Base-by-base conservation (phyloP, 2,113 vertebrate species). In the Prolemur simus region DNA sequence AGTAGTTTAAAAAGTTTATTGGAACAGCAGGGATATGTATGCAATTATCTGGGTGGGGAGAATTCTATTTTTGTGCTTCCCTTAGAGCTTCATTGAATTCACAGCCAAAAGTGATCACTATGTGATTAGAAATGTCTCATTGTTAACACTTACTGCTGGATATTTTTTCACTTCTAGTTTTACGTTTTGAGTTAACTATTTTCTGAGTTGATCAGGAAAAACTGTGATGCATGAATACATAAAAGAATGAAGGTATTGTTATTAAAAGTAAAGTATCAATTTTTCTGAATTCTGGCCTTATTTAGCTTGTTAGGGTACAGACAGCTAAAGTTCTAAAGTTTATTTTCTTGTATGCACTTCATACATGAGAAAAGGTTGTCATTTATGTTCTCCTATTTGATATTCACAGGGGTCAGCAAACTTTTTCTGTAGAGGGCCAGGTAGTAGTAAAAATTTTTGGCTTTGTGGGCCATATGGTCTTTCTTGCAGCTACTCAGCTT, bases 61-160 rank as follows among this genome's bases (percentile, higher is more conserved):
- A 89, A 37, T 94, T 95, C 93, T 91, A 15, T 92, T 95, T 95
- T 89, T 91, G 52, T 95, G 54, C 56, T 84, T 96, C 58, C 88
- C 27, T 52, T 77, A 54, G 81, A 94, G 27, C 37, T 88, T 94
- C 27, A 76, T 94, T 96, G 76, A 96, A 69, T 91, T 97, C 58
- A 39, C 9, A 85, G 64, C 64, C 66, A 13, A 58, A 92, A 56
- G 23, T 71, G 68, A 87, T 82, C 85, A 39, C 93, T 71, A 37
- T 92, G 58, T 92, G 89, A 83, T 82, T 87, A 95, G 68, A 82
- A 78, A 49, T 95, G 84, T 73, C 78, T 94, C 49, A 29, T 13
- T n/a, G 47, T 91, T 93, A 74, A 73, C 56, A 91, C 15, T 84
- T 69, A 42, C 69, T 88, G 64, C 45, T 88, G 17, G 21, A 34